phyloP scores from a whole-genome alignment of 1,140 invertebrate species.

The Zelostemma sp. region DNA sequence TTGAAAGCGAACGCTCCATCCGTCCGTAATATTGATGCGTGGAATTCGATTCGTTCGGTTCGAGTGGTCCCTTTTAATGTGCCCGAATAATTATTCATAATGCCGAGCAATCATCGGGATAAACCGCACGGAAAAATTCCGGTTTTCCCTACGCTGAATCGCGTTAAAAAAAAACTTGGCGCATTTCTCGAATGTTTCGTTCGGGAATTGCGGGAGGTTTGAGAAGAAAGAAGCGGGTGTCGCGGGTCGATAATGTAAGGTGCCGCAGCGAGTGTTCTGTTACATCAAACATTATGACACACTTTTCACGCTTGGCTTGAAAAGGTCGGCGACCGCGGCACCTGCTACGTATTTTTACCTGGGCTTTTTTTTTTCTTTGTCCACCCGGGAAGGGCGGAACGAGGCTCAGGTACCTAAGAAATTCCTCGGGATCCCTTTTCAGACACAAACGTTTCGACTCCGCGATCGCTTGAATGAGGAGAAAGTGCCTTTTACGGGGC shows the following conservation, averaged over 20 bases:
- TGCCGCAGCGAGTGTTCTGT: not conserved
- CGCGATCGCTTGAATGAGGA: not conserved
- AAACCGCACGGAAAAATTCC: too few relatives aligned
- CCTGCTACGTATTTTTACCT: slow-evolving; percentile 22
- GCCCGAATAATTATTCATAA: too few relatives aligned
- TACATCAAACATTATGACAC: slow-evolving; percentile 36
- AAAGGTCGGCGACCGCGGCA: slow-evolving; percentile 36
- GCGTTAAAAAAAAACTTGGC: too few relatives aligned
- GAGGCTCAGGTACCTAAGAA: slow-evolving; percentile 2
- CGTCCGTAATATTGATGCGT: too few relatives aligned
- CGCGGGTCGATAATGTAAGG: too few relatives aligned
- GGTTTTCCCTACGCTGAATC: too few relatives aligned
- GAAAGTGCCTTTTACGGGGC: not conserved
- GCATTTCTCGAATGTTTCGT: not conserved
- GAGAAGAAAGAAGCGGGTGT: too few relatives aligned
- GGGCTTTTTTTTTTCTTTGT: not conserved
- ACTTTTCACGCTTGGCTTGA: slow-evolving; percentile 14
- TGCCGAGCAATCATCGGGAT: too few relatives aligned
- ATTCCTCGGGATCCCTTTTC: slow-evolving; percentile 34
- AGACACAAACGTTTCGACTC: slow-evolving; percentile 16
- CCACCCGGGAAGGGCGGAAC: not conserved
- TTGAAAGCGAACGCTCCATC: too few relatives aligned
- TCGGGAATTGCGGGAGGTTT: not conserved
- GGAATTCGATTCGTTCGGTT: too few relatives aligned
- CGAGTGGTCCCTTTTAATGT: too few relatives aligned